Base-by-base conservation (phyloP, 1,140 invertebrate genomes). In the Listronotus oregonensis region DNA sequence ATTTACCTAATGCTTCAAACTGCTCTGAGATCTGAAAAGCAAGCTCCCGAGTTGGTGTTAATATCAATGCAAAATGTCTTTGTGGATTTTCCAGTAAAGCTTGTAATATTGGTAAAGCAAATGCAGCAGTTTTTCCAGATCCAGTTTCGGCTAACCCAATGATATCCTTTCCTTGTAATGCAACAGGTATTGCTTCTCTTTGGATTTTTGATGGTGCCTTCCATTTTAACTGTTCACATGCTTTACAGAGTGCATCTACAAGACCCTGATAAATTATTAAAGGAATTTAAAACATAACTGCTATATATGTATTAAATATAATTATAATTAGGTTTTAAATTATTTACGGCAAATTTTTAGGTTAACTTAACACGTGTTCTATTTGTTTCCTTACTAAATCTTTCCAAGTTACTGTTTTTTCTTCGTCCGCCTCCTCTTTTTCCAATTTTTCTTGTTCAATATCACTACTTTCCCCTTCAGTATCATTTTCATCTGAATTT, bases 141-240 rank as follows among this genome's bases (percentile, higher is more conserved):
- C 97, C 96, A 4, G 97, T 99, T 83, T 99, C 96, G 1, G 97
- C 96, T 51, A 99, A 80, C 15, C 96, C 97, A 74, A 99, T 98
- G 0, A 99, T 86, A 82, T 99, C 97, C 81, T 92, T 92, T 82
- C 95, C 95, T 84, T 93, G 81, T 32, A 99, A 78, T 4, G 95
- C 91, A 12, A 95, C 77, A 8, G 97, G 96, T 75, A 99, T 93
- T 1, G 96, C 85, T 83, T 98, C 95, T 44, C 83, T 86, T 79
- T 99, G 97, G 75, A 99, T 99, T 81, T 95, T 95, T 7, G 95
- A 92, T 3, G 97, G 97, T 32, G 82, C 79, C 73, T 89, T 93
- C 97, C 97, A 99, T 85, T 97, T 95, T 60, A 99, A 81, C 68
- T 91, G 85, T 72, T 90, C 85, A 82, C 95, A 98, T 0, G 95